Base-by-base conservation (phyloP, 1,140 invertebrate genomes). In the Diorhabda sublineata region DNA sequence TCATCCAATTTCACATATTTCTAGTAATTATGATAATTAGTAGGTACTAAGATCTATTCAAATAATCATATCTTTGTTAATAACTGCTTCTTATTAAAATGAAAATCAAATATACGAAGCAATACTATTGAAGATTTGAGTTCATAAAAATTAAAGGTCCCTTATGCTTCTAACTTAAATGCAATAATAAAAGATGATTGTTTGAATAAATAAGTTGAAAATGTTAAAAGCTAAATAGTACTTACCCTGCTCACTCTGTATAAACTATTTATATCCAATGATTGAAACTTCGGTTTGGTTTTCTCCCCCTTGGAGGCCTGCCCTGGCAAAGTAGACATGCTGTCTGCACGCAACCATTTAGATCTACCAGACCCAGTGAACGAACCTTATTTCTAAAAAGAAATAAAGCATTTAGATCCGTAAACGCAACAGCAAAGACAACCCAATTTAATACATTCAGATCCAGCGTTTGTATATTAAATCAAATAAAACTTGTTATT, bases 231-330 rank as follows among this genome's bases (percentile, higher is more conserved):
- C 26, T 26, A 26, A 26, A 52, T 8, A 52, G n/a, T 2, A 89
- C 89, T 88, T 82, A 92, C 90, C 85, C 88, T 88, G 82, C 88
- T 91, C 82, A 88, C 91, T 85, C 93, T 93, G 84, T 96, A 97
- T 82, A 97, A 89, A 87, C 87, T 95, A 91, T 98, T 98, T 88
- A 98, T 97, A 88, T 98, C 94, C 86, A 97, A 89, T 82, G 94
- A 91, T 84, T 95, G 92, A 87, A 90, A 98, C 88, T 95, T 97
- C 83, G 90, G 89, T 89, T 96, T 96, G 87, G 90, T 89, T 91
- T 94, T 93, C 91, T 94, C 92, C 90, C 91, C 92, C 90, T 81
- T 81, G 78, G 80, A 81, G 78, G 79, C 80, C 74, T 75, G 74
- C 72, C 77, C 79, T 78, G 79, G 75, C 79, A 81, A 78, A 79